Evolutionary conservation across 1,140 invertebrate genomes (phyloP), one percentile per base, ranked within the genome.

Genomic region (Colletes latitarsis): DNA sequence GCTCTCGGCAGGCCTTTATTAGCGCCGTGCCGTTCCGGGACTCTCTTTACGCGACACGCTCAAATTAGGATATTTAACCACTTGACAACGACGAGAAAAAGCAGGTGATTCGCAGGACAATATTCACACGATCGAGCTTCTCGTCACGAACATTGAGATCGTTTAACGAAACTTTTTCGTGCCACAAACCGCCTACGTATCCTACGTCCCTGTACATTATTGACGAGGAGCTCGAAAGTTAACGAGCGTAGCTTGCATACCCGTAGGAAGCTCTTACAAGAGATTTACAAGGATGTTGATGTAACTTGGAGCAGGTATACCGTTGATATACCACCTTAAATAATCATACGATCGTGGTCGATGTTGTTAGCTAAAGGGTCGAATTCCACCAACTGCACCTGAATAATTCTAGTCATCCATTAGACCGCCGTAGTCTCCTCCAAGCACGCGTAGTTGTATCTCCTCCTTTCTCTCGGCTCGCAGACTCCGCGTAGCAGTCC

Each of bases 321-420:
- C 73, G n/a, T 52, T 49, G 75, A 69, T 58, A 21, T 21, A 62
- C 57, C 58, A 39, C 41, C 69, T 73, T 39, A 66, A 73, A 49
- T 73, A 79, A 66, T 73, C 77, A 57, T 57, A 55, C 68, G 10
- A 55, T 79, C 10, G 49, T 43, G 60, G 60, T 74, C 52, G 60
- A 73, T 58, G 52, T 49, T 46, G 30, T 15, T 64, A 43, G 60
- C 49, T 49, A 49, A 73, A 63, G 15, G 69, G 19, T 39, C 41
- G 60, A 66, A 73, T 79, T 49, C 60, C 70, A 15, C 17, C 19
- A 79, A 57, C 60, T 10, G 46, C 39, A 14, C 19, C 60, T 73
- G 60, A 79, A 79, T 79, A 66, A 79, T 79, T 79, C 69, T 39
- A n/a, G 12, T 39, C 39, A 17, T 64, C 52, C 69, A 64, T 73